Percentiles rank a stretch among this genome's conserved stretches.
Evolutionary conservation across 2,797 vertebrate genomes (phyloP).

Genomic region (Erpetoichthys calabaricus): DNA sequence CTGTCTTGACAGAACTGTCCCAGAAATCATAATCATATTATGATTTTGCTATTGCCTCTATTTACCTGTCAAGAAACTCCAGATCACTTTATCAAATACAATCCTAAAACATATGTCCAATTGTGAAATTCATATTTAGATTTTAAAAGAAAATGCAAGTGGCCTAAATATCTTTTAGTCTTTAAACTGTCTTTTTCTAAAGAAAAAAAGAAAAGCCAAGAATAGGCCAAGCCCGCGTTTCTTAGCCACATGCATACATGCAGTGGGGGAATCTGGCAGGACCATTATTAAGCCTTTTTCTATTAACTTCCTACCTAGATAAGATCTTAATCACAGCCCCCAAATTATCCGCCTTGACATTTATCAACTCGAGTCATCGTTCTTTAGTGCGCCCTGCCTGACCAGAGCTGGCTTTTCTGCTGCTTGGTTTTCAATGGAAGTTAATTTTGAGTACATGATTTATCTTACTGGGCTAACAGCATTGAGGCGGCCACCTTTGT

Average conservation of each 20-base stretch:
- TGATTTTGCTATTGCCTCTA: too few species aligned
- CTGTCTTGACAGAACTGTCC: too few species aligned
- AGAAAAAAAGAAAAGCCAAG: constrained; percentile 20
- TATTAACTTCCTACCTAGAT: constrained; percentile 82
- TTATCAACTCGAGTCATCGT: constrained; percentile 68
- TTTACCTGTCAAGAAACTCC: too few species aligned
- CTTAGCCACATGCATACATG: constrained; percentile 17
- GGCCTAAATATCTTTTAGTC: not conserved
- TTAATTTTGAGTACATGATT: constrained; percentile 66
- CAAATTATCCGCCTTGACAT: constrained; percentile 68
- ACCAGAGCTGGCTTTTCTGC: constrained; percentile 55
- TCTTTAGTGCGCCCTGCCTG: constrained; percentile 49
- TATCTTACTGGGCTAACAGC: constrained; percentile 54
- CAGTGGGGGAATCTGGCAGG: constrained; percentile 33
- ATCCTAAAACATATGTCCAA: too few species aligned
- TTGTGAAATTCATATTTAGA: too few species aligned
- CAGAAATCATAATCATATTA: too few species aligned
- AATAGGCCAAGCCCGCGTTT: constrained; percentile 30
- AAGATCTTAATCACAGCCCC: constrained; percentile 70
- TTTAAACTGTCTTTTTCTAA: not conserved
- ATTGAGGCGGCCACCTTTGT: constrained; percentile 55
- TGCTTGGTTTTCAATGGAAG: constrained; percentile 62
- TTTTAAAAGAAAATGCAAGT: too few species aligned
- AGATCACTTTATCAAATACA: too few species aligned
- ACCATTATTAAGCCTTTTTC: constrained; percentile 68